These are phyloP conservation scores for Drosophila mercatorum DNA, from an alignment of 2,888 invertebrate species.

Conservation along the genomic window DNA sequence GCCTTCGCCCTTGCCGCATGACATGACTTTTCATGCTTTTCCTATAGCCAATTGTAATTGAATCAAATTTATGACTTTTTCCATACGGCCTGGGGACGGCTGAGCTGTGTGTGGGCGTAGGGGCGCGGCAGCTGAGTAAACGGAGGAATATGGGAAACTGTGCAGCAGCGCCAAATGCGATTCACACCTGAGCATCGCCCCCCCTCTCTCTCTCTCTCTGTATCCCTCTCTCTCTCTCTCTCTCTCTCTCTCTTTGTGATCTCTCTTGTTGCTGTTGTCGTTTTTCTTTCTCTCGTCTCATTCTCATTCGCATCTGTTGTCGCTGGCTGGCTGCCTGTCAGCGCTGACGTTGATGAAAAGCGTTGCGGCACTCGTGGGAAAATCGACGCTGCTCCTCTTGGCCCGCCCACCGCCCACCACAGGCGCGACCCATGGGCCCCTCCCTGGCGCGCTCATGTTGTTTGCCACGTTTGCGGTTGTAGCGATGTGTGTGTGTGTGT, in stretches of 20 bases:
- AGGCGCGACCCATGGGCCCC: not conserved
- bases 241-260: not conserved
- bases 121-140: constrained; percentile 18
- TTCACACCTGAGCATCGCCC: constrained; percentile 53
- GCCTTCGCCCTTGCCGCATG: constrained; percentile 7
- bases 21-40: constrained; percentile 44
- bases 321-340: constrained; percentile 49
- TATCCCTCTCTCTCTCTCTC: not conserved
- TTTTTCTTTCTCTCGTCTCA: constrained; percentile 12
- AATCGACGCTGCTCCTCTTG: constrained; percentile 38
- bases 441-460: constrained; percentile 13
- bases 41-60: constrained; percentile 42
- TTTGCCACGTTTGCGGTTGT: constrained; percentile 53
- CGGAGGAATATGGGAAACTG: constrained; percentile 24
- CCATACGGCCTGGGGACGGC: not conserved
- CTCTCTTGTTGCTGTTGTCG: not conserved
- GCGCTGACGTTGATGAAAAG: constrained; percentile 66
- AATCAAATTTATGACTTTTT: constrained; percentile 48
- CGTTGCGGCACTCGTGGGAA: constrained; percentile 63
- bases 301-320: constrained; percentile 60
- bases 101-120: not conserved
- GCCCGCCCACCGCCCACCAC: not conserved
- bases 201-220: not conserved
- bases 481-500: not conserved
- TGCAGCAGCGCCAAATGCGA: constrained; percentile 29